Base-by-base conservation (phyloP, 2,888 invertebrate species). In the Synanthedon andrenaeformis region DNA sequence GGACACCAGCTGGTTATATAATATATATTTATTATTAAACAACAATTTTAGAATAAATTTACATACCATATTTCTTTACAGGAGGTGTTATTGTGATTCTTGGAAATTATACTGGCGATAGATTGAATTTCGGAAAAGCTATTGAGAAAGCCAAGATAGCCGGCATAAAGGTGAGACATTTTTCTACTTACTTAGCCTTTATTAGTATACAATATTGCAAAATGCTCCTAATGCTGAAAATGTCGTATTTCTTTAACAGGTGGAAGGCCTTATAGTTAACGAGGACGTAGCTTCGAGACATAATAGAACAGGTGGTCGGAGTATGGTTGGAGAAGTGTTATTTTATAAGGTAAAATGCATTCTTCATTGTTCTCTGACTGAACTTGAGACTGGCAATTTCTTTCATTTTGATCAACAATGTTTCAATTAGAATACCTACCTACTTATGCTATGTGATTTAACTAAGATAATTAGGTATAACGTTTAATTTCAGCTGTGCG, bases 81-180 rank as follows among this genome's bases (percentile, higher is more conserved):
- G 91, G 89, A 55, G 94, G 94, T 41, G 89, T 92, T n/a, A 69
- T 96, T 6, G 89, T 94, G 0, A 86, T 95, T 42, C 88, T 94
- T 10, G 91, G 92, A 10, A 95, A 94, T 75, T 94, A 94, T 67
- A 92, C 94, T 0, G 93, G 94, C 0, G 94, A 95, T 65, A 82
- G 93, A 56, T 78, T 96, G 13, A 95, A 94, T 75, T 96, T 96
- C 71, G 95, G 94, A 0, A 88, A 94, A 69, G 95, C 95, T 1
- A 89, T 92, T 12, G 94, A 95, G 72, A 90, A 91, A 66, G 93
- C 93, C 1, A 89, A 89, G 66, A 87, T 88, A 42, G 83, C 88
- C 54, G 90, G 91, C 0, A 81, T 92, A 14, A 89, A 89, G 78
- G 90, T 87, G 35, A 35, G 57, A 35, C 6, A 6, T 28, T 28